Base-by-base conservation (phyloP, 1,140 invertebrate species). In the Neodiprion fabricii region DNA sequence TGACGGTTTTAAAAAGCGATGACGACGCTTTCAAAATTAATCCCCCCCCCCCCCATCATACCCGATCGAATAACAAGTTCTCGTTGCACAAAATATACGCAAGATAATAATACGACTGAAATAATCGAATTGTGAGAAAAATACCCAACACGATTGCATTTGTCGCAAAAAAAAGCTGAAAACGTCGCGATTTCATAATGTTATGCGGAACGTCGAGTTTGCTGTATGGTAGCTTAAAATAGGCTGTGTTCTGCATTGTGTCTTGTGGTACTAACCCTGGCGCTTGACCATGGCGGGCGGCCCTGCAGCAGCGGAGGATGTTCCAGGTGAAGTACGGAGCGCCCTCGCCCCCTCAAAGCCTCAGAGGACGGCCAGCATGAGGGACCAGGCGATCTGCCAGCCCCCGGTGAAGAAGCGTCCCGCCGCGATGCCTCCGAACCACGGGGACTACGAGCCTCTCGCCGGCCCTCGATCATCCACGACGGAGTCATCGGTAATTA, bases 341-440 rank as follows among this genome's bases (percentile, higher is more conserved):
- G 91, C 91, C 10, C 90, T 96, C 72, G 93, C 93, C 68, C 90
- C 90, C 7, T 94, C 93, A 10, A 96, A 96, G 86, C 95, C 95
- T 9, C 93, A 95, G 83, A 89, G 95, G 77, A 95, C 94, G 21
- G 94, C 94, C 9, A 95, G 94, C 83, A 94, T 95, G 92, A 89
- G 94, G 80, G 94, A 95, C 84, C 85, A 87, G 72, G 77, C 75
- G 8, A 74, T 80, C 74, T 72, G 72, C 7, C 85, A 86, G 61
- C 85, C 82, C 7, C 74, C 84, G 14, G 47, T 82, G 11, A 86
- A 85, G 71, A 84, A 84, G 71, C 21, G 75, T 76, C 73, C 79
- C 53, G 67, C 74, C 48, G 21, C 71, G 7, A 74, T 21, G 74
- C 49, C 67, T 69, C 48, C 53, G 48, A 74, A 79, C 10, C 79